Evolutionary conservation across 2,113 vertebrate genomes (phyloP), one percentile per base, ranked within the genome.

Genomic region (Nymphicus hollandicus): DNA sequence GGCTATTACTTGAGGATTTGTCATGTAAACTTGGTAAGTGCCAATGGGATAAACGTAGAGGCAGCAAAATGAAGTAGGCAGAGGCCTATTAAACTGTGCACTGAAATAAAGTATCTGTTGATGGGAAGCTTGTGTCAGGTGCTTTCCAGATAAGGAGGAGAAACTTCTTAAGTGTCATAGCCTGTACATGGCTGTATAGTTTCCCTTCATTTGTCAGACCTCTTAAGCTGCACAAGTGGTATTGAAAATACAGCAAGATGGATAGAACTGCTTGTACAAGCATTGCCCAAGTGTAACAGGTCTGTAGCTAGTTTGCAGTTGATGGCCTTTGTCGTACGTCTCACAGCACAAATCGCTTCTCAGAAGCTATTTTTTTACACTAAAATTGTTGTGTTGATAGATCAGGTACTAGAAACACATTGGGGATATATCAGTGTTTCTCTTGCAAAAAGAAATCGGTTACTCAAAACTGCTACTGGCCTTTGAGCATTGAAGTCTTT

Each of bases 181-280:
- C 33, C 13, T 52, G 20, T 44, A 22, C 4, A 0, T 33, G 73
- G 23, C 44, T 73, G 0, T 44, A 17, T 44, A 47, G 35, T n/a
- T 82, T 58, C 41, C n/a, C 13, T 68, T 61, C 0, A 2, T 46
- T 87, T 74, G 33, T 68, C 25, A 76, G 58, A 25, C 20, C n/a
- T 8, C 29, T 86, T 79, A 35, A 63, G 28, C 33, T 79, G 25
- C 31, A 6, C 23, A 22, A 20, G 37, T 24, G 7, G 56, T 78
- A 58, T 0, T 5, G 31, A 43, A 84, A 80, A 46, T 58, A 39
- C 0, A 1, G 23, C 17, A 43, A 29, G 46, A 20, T 53, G 25
- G 66, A 55, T 9, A 53, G 47, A 78, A 41, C 10, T 20, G 53
- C 22, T 85, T 61, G 25, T 61, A 6, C 4, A 37, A 63, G 46